phyloP scores from a whole-genome alignment of 2,113 vertebrate genomes.

The Triplophysa rosa region DNA sequence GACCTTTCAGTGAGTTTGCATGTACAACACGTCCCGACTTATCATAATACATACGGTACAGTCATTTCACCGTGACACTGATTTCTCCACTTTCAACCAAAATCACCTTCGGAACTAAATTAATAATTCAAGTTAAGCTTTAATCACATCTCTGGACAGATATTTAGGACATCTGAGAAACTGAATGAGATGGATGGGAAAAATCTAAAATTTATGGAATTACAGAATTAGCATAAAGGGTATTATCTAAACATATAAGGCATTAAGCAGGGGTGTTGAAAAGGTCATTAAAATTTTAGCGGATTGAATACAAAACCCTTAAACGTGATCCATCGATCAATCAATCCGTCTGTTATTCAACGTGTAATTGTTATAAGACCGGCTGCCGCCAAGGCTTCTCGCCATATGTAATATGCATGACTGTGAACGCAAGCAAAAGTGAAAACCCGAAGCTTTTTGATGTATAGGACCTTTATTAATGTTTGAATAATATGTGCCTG shows the following conservation, averaged over 20 bases:
- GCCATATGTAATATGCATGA: conserved; percentile 88
- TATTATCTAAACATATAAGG: conserved; percentile 89
- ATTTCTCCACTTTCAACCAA: conserved; percentile 31
- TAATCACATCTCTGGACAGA: conserved; percentile 79
- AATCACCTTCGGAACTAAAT: conserved; percentile 55
- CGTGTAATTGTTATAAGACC: conserved; percentile 87
- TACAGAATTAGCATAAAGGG: conserved; percentile 90
- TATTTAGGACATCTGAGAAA: conserved; percentile 72
- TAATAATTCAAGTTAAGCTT: conserved; percentile 77
- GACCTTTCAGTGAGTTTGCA: conserved; percentile 12
- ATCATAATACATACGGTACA: neutral
- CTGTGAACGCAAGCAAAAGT: conserved; percentile 80
- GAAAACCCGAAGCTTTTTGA: conserved; percentile 84
- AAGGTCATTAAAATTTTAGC: conserved; percentile 89
- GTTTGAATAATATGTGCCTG: conserved; percentile 98
- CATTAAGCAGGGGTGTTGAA: conserved; percentile 82
- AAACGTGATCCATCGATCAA: conserved; percentile 86
- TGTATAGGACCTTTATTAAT: conserved; percentile 96
- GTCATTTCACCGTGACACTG: neutral
- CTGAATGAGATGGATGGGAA: conserved; percentile 84
- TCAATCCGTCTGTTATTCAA: conserved; percentile 85
- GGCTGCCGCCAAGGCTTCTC: conserved; percentile 73
- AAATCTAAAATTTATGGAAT: conserved; percentile 99
- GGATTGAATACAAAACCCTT: conserved; percentile 72
- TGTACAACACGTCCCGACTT: neutral